A percentile compares a stretch with the other conserved stretches of the same genome.
Conservation (phyloP, 2,888 invertebrate species). For the Eudasyphora cyanicolor region DNA sequence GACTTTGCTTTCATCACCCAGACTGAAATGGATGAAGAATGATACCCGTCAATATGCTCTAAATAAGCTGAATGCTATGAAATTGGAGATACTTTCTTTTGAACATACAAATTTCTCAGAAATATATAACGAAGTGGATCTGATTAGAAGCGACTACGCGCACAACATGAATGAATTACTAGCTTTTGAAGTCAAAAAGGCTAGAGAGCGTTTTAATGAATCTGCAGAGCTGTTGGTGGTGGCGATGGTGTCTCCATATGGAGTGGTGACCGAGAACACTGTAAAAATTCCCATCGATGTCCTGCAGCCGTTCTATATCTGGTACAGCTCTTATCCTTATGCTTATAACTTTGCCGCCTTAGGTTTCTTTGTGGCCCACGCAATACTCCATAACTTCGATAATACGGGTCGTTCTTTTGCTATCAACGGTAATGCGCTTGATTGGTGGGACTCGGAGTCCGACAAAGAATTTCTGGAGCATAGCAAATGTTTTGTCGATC, state of each 20-base stretch:
- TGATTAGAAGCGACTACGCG: conserved; percentile 3
- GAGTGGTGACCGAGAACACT: not conserved
- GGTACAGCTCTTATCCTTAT: conserved; percentile 68
- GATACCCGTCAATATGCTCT: not conserved
- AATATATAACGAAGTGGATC: conserved; percentile 30
- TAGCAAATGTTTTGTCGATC: conserved; percentile 71
- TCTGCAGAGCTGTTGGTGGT: not conserved
- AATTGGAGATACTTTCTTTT: conserved; percentile 71
- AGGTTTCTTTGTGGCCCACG: conserved; percentile 73
- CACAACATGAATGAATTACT: not conserved
- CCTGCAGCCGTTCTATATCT: conserved; percentile 39
- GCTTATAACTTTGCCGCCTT: conserved; percentile 73
- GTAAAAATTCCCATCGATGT: not conserved
- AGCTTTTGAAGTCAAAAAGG: not conserved
- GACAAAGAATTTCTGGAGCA: conserved; percentile 69
- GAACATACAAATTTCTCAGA: conserved; percentile 63
- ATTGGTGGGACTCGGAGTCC: conserved; percentile 72
- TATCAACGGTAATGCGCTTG: conserved; percentile 69
- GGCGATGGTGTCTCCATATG: not conserved
- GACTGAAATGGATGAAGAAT: not conserved
- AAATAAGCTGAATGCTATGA: conserved; percentile 67
- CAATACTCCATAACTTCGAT: conserved; percentile 75
- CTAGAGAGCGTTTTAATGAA: not conserved
- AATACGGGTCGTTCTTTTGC: conserved; percentile 70
- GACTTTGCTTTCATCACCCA: conserved; percentile 25